Percentiles rank a stretch among this genome's conserved stretches.
Conservation (phyloP, 2,797 vertebrate species). For the Acrocephalus scirpaceus region DNA sequence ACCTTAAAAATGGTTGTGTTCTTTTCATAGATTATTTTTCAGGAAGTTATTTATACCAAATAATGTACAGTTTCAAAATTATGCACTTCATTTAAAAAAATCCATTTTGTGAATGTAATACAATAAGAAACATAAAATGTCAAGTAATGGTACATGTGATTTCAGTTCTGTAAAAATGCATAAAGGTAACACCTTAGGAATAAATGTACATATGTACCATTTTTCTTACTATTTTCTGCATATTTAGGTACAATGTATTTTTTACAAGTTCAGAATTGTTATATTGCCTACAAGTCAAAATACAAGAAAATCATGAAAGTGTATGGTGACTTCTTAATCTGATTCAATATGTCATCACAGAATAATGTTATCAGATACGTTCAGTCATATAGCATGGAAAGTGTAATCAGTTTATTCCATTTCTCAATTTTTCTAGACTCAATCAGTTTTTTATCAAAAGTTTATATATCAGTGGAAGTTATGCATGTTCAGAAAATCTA, state of each 20-base stretch:
- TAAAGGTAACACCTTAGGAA: not conserved
- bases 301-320: not conserved
- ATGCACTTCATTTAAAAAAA: not conserved
- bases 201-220: not conserved
- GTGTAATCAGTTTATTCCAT: not conserved
- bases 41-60: not conserved
- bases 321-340: not conserved
- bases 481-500: not conserved
- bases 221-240: not conserved
- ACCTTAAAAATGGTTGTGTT: not conserved
- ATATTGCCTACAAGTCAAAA: not conserved
- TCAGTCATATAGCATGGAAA: not conserved
- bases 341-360: not conserved
- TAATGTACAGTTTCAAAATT: not conserved
- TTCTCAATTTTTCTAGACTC: not conserved
- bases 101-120: not conserved
- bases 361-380: not conserved
- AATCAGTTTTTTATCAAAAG: not conserved
- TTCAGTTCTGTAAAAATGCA: not conserved
- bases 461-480: not conserved
- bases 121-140: not conserved
- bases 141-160: not conserved
- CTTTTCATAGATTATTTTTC: not conserved
- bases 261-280: not conserved
- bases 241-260: not conserved